These are phyloP conservation scores for Epistrophe eligans DNA, from an alignment of 2,888 invertebrate species.

Conservation along the genomic window DNA sequence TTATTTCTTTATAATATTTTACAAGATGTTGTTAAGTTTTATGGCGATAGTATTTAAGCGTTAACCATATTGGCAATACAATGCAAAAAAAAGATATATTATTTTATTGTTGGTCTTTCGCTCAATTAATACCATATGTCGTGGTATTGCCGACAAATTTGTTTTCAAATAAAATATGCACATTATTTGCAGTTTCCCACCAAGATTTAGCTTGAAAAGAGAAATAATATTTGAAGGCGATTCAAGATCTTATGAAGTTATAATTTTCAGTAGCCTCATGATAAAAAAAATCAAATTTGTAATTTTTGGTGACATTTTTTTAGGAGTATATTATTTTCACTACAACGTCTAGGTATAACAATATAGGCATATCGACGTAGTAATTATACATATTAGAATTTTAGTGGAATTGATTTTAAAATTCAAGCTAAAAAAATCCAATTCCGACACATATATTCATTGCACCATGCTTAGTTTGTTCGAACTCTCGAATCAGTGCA, in stretches of 20 bases:
- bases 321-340: too few species aligned
- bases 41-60: constrained; percentile 3
- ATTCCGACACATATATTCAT: too few species aligned
- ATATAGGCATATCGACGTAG: too few species aligned
- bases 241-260: neutral
- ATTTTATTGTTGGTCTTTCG: neutral
- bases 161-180: neutral
- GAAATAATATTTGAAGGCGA: neutral
- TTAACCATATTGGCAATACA: constrained; percentile 19
- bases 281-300: too few species aligned
- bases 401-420: too few species aligned
- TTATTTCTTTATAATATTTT: constrained; percentile 52
- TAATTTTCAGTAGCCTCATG: neutral
- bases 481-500: too few species aligned
- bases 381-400: too few species aligned
- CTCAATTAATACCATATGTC: constrained; percentile 44
- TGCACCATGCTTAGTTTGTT: too few species aligned
- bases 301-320: too few species aligned
- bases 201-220: neutral
- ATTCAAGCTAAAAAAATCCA: too few species aligned
- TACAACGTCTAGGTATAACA: too few species aligned
- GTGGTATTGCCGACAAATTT: neutral
- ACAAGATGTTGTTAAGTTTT: constrained; percentile 30
- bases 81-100: neutral
- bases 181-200: neutral